phyloP scores from a whole-genome alignment of 2,113 vertebrate species.

The Alligator mississippiensis region DNA sequence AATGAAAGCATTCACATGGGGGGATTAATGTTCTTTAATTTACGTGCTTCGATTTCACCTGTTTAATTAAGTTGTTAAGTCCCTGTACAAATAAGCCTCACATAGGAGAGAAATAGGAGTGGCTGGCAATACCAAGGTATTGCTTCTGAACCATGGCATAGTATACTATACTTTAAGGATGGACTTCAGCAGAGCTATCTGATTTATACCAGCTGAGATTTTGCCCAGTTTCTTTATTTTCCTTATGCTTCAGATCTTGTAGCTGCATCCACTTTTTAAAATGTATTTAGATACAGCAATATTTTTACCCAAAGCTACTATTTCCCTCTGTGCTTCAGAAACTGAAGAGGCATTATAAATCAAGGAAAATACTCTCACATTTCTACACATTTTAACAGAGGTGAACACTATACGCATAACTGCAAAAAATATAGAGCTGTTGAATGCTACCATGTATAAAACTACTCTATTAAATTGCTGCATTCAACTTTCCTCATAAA shows the following conservation, averaged over 20 bases:
- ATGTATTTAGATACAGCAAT: neutral
- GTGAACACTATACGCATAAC: neutral
- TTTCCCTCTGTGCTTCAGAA: neutral
- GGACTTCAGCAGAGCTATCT: neutral
- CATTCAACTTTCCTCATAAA: slow-evolving; percentile 69
- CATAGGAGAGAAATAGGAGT: neutral
- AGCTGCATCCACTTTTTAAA: neutral
- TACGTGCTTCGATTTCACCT: neutral
- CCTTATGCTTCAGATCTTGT: neutral
- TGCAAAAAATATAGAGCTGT: neutral
- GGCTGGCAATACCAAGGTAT: neutral
- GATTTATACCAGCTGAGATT: neutral
- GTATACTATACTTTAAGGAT: neutral
- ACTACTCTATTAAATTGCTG: slow-evolving; percentile 9
- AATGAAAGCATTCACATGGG: neutral
- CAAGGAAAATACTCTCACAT: neutral
- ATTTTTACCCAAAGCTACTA: neutral
- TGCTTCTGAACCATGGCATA: neutral
- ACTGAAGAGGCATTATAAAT: neutral
- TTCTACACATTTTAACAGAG: neutral
- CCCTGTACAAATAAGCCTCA: neutral
- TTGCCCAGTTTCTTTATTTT: neutral
- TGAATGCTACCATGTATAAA: slow-evolving; percentile 28
- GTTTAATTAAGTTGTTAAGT: neutral
- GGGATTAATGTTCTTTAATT: neutral